Evolutionary conservation across 2,797 vertebrate species (phyloP).

Genomic region (Arctocebus calabarensis): DNA sequence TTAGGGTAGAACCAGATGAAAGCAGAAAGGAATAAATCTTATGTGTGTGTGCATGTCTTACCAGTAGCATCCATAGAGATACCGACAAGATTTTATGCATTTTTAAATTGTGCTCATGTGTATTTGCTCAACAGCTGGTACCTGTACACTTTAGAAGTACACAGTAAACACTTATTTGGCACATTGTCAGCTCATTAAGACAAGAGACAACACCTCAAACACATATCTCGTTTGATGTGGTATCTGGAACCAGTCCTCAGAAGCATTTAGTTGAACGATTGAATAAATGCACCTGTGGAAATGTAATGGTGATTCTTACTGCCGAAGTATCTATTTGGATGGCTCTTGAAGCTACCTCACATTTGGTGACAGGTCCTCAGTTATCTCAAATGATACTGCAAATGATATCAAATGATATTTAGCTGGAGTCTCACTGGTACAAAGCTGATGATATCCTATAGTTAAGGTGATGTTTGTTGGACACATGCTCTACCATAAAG

Average conservation of each 20-base stretch:
- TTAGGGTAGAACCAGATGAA: no score
- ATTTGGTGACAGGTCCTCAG: not conserved
- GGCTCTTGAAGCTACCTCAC: not conserved
- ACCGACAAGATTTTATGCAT: not conserved
- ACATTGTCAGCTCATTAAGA: not conserved
- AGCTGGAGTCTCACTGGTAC: accelerated
- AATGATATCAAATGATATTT: no score
- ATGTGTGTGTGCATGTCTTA: no score
- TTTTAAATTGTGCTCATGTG: not conserved
- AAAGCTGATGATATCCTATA: accelerated
- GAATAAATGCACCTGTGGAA: not conserved
- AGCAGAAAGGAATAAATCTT: not conserved
- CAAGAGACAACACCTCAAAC: not conserved
- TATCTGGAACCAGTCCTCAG: not conserved
- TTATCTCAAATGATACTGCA: not conserved
- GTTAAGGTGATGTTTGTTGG: not conserved
- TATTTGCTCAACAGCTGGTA: not conserved
- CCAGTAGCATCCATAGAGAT: not conserved
- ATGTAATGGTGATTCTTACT: not conserved
- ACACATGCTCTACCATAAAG: not conserved
- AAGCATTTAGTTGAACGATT: not conserved
- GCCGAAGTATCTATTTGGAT: not conserved
- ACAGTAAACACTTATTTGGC: not conserved
- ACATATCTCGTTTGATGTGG: no score
- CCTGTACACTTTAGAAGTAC: not conserved